Evolutionary conservation across 1,140 invertebrate species (phyloP).

Genomic region (Polypedilum vanderplanki): DNA sequence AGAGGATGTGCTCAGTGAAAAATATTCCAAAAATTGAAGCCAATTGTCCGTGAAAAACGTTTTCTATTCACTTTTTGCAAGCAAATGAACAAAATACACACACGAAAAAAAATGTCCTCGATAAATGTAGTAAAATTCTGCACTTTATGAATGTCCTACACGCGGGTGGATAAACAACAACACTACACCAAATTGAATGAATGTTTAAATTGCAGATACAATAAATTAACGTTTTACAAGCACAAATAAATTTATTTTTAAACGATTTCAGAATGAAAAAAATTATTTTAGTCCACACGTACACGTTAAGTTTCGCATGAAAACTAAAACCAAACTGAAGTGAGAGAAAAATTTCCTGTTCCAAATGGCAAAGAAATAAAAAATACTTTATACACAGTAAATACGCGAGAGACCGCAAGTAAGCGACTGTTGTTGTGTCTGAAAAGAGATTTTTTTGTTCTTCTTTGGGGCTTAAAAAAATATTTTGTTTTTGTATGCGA

Average conservation of each 20-base stretch:
- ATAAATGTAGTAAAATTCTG: too few relatives aligned
- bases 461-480: too few relatives aligned
- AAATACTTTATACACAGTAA: too few relatives aligned
- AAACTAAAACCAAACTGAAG: constrained; percentile 21
- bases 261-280: too few relatives aligned
- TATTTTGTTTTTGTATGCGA: too few relatives aligned
- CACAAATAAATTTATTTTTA: neutral
- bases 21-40: constrained; percentile 3
- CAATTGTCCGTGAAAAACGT: constrained; percentile 5
- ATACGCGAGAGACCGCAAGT: constrained; percentile 15
- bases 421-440: constrained; percentile 2
- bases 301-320: constrained; percentile 17
- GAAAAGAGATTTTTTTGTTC: neutral
- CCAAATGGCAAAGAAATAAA: neutral
- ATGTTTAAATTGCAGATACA: neutral
- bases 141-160: too few relatives aligned
- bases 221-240: constrained; percentile 23
- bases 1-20: neutral
- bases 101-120: too few relatives aligned
- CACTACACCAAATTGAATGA: too few relatives aligned
- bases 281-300: neutral
- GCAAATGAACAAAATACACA: too few relatives aligned
- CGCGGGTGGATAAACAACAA: too few relatives aligned
- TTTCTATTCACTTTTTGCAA: neutral
- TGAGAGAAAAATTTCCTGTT: neutral